Percentiles rank a stretch among this genome's conserved stretches.
Evolutionary conservation across 2,113 vertebrate genomes (phyloP).

Genomic region (Muntiacus reevesi): DNA sequence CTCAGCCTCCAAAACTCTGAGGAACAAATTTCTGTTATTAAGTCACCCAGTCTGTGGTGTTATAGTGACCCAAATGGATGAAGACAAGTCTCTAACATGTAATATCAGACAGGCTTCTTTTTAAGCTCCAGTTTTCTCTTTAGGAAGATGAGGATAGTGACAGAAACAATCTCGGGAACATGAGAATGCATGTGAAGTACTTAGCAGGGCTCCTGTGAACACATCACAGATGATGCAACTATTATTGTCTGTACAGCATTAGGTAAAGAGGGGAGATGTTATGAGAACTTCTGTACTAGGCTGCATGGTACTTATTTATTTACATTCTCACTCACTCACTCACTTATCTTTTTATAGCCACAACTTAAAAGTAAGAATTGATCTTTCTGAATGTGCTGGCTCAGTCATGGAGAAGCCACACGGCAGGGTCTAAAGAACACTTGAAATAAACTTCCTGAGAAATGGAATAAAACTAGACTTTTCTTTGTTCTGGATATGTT

Average conservation of each 20-base stretch:
- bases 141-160: not conserved
- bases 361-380: not conserved
- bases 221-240: not conserved
- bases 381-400: not conserved
- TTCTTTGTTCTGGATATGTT: not conserved
- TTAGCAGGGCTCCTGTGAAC: not conserved
- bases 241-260: not conserved
- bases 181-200: not conserved
- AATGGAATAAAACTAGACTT: not conserved
- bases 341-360: not conserved
- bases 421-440: not conserved
- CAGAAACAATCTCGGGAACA: not conserved
- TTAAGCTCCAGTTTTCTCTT: not conserved
- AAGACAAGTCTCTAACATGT: not conserved
- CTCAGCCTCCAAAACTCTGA: not conserved
- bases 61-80: not conserved
- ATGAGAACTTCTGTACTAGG: not conserved
- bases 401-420: not conserved
- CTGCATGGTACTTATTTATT: not conserved
- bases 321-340: not conserved
- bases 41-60: not conserved
- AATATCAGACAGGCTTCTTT: not conserved
- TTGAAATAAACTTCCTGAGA: not conserved
- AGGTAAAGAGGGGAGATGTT: not conserved
- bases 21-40: not conserved